Evolutionary conservation across 2,888 invertebrate genomes (phyloP), one percentile per base, ranked within the genome.

Genomic region (Agonopterix heracliana): DNA sequence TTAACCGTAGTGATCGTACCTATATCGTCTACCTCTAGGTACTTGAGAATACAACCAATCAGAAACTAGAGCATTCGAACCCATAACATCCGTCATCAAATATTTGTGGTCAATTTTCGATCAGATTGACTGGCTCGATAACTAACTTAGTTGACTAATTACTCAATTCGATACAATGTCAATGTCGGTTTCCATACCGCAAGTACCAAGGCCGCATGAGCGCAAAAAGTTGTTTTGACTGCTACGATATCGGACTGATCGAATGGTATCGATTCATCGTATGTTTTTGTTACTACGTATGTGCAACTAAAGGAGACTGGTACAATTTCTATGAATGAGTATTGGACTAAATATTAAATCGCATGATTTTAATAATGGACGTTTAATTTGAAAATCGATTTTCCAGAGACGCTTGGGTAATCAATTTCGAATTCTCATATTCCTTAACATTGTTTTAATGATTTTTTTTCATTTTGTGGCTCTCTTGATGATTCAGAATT

Each of bases 51-150:
- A 26, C 26, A 5, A 26, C 26, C 5, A 26, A 26, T 26, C 5
- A 26, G 26, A 26, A 26, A 26, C 26, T 26, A 44, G 50, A 38
- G 14, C 40, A 50, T 11, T 38, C 11, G 41, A 46, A 38, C 41
- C 47, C 50, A 51, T 47, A 51, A 36, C 14, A 14, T 12, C 41
- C 11, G 34, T 50, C 52, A 53, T 51, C 56, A 60, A 63, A 59
- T 57, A 63, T 59, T 64, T 68, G 66, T 57, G 71, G 68, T 71
- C 55, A 54, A 57, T 62, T 56, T 66, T 60, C 53, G 54, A 50
- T 60, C 59, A 57, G 57, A 57, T 61, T 54, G 59, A 57, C 54
- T 52, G 61, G 57, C 3, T 38, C n/a, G 38, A n/a, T n/a, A n/a
- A 10, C 38, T 38, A n/a, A 41, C 41, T 41, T 41, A 11, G 9